Evolutionary conservation across 2,888 invertebrate genomes (phyloP).

Genomic region (Parthenolecanium corni): DNA sequence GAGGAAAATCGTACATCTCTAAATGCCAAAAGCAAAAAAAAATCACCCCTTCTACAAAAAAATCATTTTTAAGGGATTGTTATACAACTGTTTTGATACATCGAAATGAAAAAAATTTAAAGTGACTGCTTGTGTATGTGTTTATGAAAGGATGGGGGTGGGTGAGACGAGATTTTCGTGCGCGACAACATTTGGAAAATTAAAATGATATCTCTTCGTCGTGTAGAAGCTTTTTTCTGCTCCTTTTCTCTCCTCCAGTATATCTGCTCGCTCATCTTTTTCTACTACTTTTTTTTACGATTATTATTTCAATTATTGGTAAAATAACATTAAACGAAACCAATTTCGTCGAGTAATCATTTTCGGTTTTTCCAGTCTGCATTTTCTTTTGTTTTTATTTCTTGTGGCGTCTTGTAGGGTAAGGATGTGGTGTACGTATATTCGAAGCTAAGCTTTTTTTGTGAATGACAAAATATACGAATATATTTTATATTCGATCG

Average conservation of each 20-base stretch:
- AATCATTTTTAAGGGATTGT: constrained; percentile 23
- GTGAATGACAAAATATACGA: too few relatives aligned
- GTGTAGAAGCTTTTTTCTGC: neutral
- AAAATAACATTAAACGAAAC: constrained; percentile 24
- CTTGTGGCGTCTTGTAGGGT: neutral
- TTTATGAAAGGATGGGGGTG: neutral
- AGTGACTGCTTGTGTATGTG: too few relatives aligned
- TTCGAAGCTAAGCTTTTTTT: too few relatives aligned
- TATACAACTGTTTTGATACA: constrained; percentile 26
- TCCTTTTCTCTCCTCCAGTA: too few relatives aligned
- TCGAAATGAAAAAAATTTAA: neutral
- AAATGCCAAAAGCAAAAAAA: constrained; percentile 16
- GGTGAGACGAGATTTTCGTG: neutral
- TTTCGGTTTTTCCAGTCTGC: constrained; percentile 1
- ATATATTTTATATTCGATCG: neutral
- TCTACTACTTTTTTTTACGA: too few relatives aligned
- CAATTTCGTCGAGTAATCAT: constrained; percentile 16
- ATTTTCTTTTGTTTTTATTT: constrained; percentile 1
- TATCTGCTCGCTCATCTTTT: too few relatives aligned
- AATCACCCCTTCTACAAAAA: constrained; percentile 20
- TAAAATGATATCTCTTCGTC: constrained; percentile 21
- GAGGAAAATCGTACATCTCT: neutral
- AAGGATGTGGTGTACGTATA: neutral
- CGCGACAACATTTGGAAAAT: constrained; percentile 25
- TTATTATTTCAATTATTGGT: constrained; percentile 21